These are phyloP conservation scores for Embiotoca jacksoni DNA, from an alignment of 2,113 vertebrate species.

Conservation along the genomic window DNA sequence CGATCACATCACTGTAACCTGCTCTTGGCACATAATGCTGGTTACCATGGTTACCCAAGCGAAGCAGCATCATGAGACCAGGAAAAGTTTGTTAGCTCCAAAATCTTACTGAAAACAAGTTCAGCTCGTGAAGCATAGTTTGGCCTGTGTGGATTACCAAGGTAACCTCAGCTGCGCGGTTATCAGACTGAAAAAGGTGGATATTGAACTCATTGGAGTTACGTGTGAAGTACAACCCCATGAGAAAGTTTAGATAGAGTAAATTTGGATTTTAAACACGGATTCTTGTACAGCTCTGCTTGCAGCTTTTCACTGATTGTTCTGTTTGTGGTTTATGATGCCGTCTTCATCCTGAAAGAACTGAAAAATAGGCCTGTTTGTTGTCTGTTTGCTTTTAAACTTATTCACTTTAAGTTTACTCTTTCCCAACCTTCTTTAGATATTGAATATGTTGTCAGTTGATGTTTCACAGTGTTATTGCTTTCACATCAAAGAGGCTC, in stretches of 20 bases:
- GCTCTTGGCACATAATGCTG: background rate
- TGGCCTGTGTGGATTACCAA: conserved; percentile 13
- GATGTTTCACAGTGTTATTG: background rate
- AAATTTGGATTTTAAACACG: background rate
- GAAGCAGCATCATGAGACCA: conserved; percentile 2
- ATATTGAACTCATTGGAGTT: conserved; percentile 26
- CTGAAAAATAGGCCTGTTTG: background rate
- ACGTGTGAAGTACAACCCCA: conserved; percentile 5
- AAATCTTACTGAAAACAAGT: background rate
- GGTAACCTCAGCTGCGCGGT: conserved; percentile 17
- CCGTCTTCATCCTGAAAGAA: background rate
- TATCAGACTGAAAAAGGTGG: conserved; percentile 29
- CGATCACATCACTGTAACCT: background rate
- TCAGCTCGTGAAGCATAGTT: conserved; percentile 5
- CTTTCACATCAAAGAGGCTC: background rate
- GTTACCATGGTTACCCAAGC: conserved; percentile 6
- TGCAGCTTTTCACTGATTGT: too few relatives aligned
- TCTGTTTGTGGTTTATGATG: background rate
- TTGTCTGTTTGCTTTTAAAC: background rate
- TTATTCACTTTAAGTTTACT: background rate
- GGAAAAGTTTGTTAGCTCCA: conserved; percentile 7
- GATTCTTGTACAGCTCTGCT: background rate
- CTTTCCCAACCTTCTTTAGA: background rate
- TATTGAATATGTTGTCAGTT: background rate
- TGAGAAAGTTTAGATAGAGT: conserved; percentile 2